A percentile compares a stretch with the other conserved stretches of the same genome.
phyloP scores from a whole-genome alignment of 2,797 vertebrate genomes.

The Labroides dimidiatus region DNA sequence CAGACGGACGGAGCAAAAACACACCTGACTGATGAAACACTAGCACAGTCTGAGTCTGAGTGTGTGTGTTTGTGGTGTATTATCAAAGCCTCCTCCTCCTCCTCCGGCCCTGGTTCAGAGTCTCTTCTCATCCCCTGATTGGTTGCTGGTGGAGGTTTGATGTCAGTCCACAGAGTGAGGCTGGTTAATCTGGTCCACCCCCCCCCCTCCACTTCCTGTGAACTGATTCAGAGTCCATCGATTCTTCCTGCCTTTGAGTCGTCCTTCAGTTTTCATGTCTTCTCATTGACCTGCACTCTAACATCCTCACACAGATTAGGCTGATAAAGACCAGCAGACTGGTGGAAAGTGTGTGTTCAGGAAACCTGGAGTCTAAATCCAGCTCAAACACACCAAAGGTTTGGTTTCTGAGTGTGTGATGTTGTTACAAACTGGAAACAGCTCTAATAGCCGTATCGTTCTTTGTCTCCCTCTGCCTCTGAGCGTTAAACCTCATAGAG shows the following conservation, averaged over 20 bases:
- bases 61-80: conserved; percentile 21
- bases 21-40: neutral
- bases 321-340: conserved; percentile 16
- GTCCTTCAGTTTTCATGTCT: conserved; percentile 63
- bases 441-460: too few relatives aligned
- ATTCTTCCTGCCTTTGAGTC: conserved; percentile 68
- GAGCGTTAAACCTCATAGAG: neutral
- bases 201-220: conserved; percentile 49
- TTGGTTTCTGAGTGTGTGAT: too few relatives aligned
- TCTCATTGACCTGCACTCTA: conserved; percentile 48
- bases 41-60: neutral
- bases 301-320: conserved; percentile 28
- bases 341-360: neutral
- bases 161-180: conserved; percentile 65
- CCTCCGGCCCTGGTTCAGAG: conserved; percentile 35
- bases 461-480: too few relatives aligned
- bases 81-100: conserved; percentile 49
- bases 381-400: too few relatives aligned
- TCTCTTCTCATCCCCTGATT: conserved; percentile 46
- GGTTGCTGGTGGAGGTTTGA: conserved; percentile 62
- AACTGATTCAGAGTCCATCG: conserved; percentile 70
- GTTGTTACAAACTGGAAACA: too few relatives aligned
- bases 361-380: too few relatives aligned
- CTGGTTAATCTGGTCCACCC: conserved; percentile 70
- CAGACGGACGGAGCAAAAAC: too few relatives aligned